Evolutionary conservation across 2,797 vertebrate genomes (phyloP).

Genomic region (Eospalax fontanierii): DNA sequence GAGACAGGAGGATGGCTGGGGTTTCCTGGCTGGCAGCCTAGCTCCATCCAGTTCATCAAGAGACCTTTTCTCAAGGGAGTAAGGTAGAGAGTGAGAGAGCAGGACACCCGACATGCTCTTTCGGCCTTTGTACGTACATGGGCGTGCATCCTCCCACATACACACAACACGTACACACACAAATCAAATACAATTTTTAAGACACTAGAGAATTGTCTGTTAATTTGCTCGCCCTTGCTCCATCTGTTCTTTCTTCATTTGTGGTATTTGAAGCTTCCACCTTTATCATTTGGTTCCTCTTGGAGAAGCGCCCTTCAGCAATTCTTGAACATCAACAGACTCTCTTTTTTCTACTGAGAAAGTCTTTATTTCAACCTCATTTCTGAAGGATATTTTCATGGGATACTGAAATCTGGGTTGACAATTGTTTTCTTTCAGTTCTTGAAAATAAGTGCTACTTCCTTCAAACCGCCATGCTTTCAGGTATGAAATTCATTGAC

Average conservation of each 20-base stretch:
- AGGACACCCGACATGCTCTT: neutral
- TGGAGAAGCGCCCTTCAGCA: constrained; percentile 22
- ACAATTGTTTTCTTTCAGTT: constrained; percentile 13
- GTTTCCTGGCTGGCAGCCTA: neutral
- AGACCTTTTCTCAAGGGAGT: neutral
- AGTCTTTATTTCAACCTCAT: constrained; percentile 53
- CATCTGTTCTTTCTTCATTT: constrained; percentile 46
- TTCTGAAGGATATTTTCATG: constrained; percentile 41
- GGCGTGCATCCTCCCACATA: neutral
- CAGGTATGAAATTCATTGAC: neutral
- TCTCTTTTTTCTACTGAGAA: neutral
- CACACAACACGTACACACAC: neutral
- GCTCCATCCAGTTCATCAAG: neutral
- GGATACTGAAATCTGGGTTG: neutral
- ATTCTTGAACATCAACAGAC: neutral
- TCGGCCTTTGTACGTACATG: neutral
- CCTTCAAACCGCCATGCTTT: constrained; percentile 15
- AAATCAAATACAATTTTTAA: constrained; percentile 29
- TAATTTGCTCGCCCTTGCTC: too few relatives aligned
- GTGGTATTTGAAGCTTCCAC: constrained; percentile 14
- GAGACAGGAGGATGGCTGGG: neutral
- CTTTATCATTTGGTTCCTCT: constrained; percentile 48
- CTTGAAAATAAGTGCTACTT: constrained; percentile 26
- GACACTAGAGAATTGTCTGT: neutral
- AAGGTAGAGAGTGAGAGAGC: neutral